phyloP scores from a whole-genome alignment of 1,140 invertebrate species.

The Drosophila trapezifrons region DNA sequence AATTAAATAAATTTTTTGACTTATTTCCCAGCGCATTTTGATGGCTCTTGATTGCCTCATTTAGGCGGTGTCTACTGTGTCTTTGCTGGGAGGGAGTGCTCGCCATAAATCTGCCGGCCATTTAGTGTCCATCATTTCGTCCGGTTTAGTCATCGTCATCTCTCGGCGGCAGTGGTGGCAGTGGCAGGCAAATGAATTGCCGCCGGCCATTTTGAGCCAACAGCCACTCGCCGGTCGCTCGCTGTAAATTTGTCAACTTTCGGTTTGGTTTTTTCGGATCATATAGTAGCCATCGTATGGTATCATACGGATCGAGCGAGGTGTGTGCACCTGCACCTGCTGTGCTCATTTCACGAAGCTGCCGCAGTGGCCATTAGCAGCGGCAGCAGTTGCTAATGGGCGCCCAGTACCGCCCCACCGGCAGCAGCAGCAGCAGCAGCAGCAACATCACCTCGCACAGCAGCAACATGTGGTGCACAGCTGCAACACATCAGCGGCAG shows the following conservation, averaged over 20 bases:
- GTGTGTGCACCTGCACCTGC: conserved; percentile 72
- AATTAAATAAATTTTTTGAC: no score
- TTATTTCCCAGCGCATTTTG: conserved; percentile 4
- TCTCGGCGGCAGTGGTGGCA: conserved; percentile 17
- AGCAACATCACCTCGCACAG: conserved; percentile 6
- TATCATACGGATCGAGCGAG: conserved; percentile 34
- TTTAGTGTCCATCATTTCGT: conserved; percentile 78
- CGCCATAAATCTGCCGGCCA: conserved; percentile 77
- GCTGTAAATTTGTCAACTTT: conserved; percentile 82
- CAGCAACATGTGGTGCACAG: conserved; percentile 80
- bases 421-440: conserved; percentile 27
- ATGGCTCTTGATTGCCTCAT: not conserved
- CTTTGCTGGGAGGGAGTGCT: conserved; percentile 50
- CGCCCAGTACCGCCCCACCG: conserved; percentile 67
- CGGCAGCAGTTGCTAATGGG: conserved; percentile 60
- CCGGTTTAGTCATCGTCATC: conserved; percentile 61
- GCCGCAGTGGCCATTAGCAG: conserved; percentile 48
- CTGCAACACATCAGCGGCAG: conserved; percentile 76
- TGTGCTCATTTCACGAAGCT: conserved; percentile 77
- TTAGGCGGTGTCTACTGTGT: conserved; percentile 23
- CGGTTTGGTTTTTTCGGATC: conserved; percentile 49
- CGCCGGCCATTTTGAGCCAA: conserved; percentile 66
- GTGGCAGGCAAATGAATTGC: conserved; percentile 74
- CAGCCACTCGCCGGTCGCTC: conserved; percentile 44
- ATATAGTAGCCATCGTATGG: conserved; percentile 24